phyloP scores from a whole-genome alignment of 2,797 vertebrate genomes.

The Clarias pachynema region DNA sequence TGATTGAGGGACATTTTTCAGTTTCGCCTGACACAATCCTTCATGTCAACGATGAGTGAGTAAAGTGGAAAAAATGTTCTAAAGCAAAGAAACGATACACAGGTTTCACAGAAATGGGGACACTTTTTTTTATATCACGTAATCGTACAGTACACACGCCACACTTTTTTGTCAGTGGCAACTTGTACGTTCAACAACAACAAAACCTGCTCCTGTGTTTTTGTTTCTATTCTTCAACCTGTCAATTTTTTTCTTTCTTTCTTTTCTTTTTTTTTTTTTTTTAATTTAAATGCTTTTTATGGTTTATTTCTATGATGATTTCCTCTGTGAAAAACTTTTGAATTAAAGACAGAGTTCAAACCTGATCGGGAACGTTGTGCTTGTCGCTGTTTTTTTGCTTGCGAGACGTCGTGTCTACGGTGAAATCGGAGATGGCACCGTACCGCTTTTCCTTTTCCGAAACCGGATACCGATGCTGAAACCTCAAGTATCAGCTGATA shows the following conservation, averaged over 20 bases:
- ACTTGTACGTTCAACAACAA: constrained; percentile 43
- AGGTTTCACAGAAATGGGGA: constrained; percentile 47
- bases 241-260: constrained; percentile 3
- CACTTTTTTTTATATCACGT: constrained; percentile 31
- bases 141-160: constrained; percentile 42
- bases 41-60: constrained; percentile 26
- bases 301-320: constrained; percentile 53
- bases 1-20: constrained; percentile 50
- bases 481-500: neutral
- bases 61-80: constrained; percentile 6
- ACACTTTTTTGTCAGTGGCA: constrained; percentile 44
- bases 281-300: constrained; percentile 53
- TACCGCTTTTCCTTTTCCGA: neutral
- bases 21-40: constrained; percentile 16
- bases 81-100: constrained; percentile 34
- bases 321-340: constrained; percentile 56
- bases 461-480: neutral
- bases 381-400: neutral
- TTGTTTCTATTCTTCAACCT: constrained; percentile 42
- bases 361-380: neutral
- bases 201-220: constrained; percentile 51
- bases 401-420: neutral
- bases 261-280: constrained; percentile 4
- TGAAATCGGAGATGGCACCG: neutral
- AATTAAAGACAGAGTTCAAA: constrained; percentile 59